Base-by-base conservation (phyloP, 2,888 invertebrate genomes). In the Argyra leucocephala region DNA sequence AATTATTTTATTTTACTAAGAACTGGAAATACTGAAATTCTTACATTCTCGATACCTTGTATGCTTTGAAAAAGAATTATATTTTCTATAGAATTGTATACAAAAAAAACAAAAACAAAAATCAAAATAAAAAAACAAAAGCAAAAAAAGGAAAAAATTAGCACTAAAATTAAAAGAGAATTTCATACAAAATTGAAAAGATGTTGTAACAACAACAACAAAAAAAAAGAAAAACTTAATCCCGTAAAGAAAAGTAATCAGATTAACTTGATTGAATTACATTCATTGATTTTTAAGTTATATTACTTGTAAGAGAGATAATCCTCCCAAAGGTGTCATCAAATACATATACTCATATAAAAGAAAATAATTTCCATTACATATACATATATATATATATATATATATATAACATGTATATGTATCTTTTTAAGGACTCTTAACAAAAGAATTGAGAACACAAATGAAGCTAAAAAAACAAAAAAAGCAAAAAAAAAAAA, bases 201-300 rank as follows among this genome's bases (percentile, higher is more conserved):
- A 37, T n/a, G n/a, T n/a, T n/a, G n/a, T n/a, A n/a, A n/a, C n/a
- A n/a, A n/a, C n/a, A n/a, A n/a, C n/a, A n/a, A 15, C 3, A 37
- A 37, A 37, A 37, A 48, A 18, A n/a, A 18, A 18, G 48, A 48
- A 48, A 48, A 48, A 48, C 48, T 48, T 48, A 48, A 48, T 48
- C 48, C 18, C 48, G 18, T 48, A 48, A 48, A 48, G 48, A 48
- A 48, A 48, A 48, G 48, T 48, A 48, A 48, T 48, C 48, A 48
- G 48, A 48, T 48, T 48, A 48, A 48, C 48, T 48, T 48, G 48
- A 48, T 48, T 48, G 48, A 48, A 48, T 48, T 48, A 48, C 48
- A 48, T 48, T 48, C 48, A 48, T 48, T 48, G 48, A 48, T 48
- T 48, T n/a, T 48, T 48, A 48, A 48, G 48, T 48, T 48, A 48